Evolutionary conservation across 2,113 vertebrate genomes (phyloP).

Genomic region (Colius striatus): DNA sequence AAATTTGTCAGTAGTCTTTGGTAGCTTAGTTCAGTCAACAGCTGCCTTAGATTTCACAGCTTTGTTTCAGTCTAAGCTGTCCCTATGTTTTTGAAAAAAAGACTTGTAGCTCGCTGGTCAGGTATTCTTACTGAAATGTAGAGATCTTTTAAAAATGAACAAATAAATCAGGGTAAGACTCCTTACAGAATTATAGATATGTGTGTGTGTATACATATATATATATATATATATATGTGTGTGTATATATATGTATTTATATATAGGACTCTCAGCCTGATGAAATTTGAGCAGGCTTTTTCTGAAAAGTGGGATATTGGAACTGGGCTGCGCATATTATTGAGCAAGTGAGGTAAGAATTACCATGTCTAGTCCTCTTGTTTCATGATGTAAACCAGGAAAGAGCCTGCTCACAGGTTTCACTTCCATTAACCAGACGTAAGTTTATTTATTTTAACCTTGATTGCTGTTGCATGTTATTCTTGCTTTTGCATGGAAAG

Average conservation of each 20-base stretch:
- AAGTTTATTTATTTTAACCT: not conserved
- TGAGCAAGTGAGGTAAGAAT: not conserved
- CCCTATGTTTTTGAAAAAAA: not conserved
- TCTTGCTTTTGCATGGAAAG: not conserved
- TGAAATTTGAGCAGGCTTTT: not conserved
- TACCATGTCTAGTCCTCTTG: not conserved
- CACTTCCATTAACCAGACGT: not conserved
- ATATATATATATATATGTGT: too few species aligned
- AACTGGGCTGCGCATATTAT: not conserved
- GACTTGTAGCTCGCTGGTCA: not conserved
- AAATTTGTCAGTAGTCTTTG: constrained; percentile 19
- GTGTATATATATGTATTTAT: too few species aligned
- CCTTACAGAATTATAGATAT: not conserved
- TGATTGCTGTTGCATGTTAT: not conserved
- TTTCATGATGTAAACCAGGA: not conserved
- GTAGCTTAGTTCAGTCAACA: not conserved
- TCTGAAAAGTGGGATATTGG: not conserved
- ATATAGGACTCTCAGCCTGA: not conserved
- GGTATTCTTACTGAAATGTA: not conserved
- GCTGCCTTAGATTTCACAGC: not conserved
- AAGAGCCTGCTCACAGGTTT: not conserved
- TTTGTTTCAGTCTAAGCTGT: not conserved
- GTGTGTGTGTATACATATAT: too few species aligned
- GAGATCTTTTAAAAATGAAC: not conserved
- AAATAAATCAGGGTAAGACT: not conserved